Evolutionary conservation across 2,888 invertebrate species (phyloP).

Genomic region (Melieria omissa): DNA sequence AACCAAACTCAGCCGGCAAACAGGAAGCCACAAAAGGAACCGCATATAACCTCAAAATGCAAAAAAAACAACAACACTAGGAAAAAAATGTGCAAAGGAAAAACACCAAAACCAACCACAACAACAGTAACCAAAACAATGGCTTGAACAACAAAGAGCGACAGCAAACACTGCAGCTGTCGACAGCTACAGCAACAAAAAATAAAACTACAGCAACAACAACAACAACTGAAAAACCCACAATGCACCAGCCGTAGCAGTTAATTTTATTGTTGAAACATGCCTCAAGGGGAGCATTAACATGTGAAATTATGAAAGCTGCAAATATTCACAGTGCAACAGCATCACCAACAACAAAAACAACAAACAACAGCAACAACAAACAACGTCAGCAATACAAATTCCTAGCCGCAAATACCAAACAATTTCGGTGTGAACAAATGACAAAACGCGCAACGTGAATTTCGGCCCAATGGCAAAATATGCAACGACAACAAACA

Average conservation of each 20-base stretch:
- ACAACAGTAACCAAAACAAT: slow-evolving; percentile 41
- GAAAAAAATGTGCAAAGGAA: slow-evolving; percentile 17
- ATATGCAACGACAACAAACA: too few relatives aligned
- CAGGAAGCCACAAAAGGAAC: slow-evolving; percentile 5
- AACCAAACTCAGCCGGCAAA: too few relatives aligned
- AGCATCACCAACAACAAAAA: slow-evolving; percentile 1
- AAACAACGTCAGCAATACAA: slow-evolving; percentile 42
- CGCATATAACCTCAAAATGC: slow-evolving; percentile 8
- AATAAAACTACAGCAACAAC: background rate
- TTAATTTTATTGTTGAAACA: slow-evolving; percentile 56
- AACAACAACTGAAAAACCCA: slow-evolving; percentile 1
- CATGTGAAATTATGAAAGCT: slow-evolving; percentile 58
- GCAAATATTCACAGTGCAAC: slow-evolving; percentile 14
- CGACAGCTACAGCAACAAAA: slow-evolving; percentile 7
- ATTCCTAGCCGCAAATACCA: too few relatives aligned
- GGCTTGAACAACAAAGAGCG: background rate
- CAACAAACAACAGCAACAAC: slow-evolving; percentile 30
- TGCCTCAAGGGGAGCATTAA: slow-evolving; percentile 58
- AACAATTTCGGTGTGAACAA: too few relatives aligned
- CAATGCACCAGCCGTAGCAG: slow-evolving; percentile 41
- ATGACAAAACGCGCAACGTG: too few relatives aligned
- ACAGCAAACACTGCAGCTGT: too few relatives aligned
- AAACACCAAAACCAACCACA: slow-evolving; percentile 29
- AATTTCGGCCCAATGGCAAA: too few relatives aligned
- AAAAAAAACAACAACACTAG: slow-evolving; percentile 17